Percentiles rank a stretch among this genome's conserved stretches.
Conservation (phyloP, 2,113 vertebrate genomes). For the Chionodraco myersi region DNA sequence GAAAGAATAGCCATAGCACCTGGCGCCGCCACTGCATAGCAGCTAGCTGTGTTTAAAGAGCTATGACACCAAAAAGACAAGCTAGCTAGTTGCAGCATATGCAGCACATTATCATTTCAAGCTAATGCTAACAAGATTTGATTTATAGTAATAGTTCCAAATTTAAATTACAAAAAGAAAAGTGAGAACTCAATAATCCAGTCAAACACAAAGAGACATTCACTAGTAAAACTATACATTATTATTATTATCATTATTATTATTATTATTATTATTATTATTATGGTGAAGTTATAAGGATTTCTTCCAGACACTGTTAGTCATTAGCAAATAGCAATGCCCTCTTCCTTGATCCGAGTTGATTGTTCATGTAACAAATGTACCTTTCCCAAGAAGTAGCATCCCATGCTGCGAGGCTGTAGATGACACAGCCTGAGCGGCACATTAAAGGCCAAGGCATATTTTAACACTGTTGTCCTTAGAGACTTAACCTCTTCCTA, state of each 20-base stretch:
- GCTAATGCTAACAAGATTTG: not conserved
- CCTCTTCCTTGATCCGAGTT: too few species aligned
- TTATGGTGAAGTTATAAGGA: not conserved
- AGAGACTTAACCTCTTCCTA: constrained; percentile 1
- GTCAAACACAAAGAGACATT: too few species aligned
- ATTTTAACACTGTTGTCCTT: not conserved
- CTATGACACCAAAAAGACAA: constrained; percentile 2
- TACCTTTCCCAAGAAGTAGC: not conserved
- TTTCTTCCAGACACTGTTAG: too few species aligned
- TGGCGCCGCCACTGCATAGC: too few species aligned
- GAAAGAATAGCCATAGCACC: too few species aligned
- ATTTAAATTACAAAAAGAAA: not conserved
- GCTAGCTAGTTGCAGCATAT: not conserved
- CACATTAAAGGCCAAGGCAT: not conserved
- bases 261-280: too few species aligned
- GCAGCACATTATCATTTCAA: not conserved
- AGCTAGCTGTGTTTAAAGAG: constrained; percentile 23
- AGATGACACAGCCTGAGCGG: not conserved
- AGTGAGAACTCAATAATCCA: not conserved
- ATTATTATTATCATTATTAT: too few species aligned
- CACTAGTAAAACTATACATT: too few species aligned
- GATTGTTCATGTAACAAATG: too few species aligned
- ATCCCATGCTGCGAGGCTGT: not conserved
- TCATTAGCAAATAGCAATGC: too few species aligned
- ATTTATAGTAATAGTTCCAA: not conserved